phyloP scores from a whole-genome alignment of 2,888 invertebrate species.

The Sclerodermus sp. region DNA sequence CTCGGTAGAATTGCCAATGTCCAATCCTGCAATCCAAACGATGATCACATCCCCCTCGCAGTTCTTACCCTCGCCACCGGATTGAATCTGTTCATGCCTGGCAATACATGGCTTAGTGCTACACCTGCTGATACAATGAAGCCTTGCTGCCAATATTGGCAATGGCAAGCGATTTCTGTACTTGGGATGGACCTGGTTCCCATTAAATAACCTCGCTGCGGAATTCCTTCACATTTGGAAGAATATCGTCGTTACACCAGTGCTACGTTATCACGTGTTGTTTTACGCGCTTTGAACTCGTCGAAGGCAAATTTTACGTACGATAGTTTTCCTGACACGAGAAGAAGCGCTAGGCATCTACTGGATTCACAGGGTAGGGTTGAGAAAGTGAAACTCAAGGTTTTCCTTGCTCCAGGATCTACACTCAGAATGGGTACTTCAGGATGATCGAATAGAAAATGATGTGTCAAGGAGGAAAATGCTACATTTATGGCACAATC shows the following conservation, averaged over 20 bases:
- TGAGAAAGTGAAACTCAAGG: constrained; percentile 44
- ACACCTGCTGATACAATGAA: constrained; percentile 29
- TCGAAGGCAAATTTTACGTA: too few relatives aligned
- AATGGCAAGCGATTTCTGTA: constrained; percentile 50
- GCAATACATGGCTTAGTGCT: constrained; percentile 12
- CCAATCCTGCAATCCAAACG: constrained; percentile 52
- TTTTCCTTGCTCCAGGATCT: constrained; percentile 47
- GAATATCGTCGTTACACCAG: too few relatives aligned
- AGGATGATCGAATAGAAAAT: constrained; percentile 64
- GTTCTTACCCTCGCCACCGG: constrained; percentile 28
- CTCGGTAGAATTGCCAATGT: constrained; percentile 38
- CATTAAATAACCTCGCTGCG: constrained; percentile 45
- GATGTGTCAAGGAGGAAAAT: constrained; percentile 60
- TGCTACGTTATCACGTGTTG: too few relatives aligned
- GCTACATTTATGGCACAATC: constrained; percentile 62
- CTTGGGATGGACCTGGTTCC: constrained; percentile 45
- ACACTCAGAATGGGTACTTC: constrained; percentile 55
- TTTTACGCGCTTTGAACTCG: too few relatives aligned
- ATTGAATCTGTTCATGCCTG: constrained; percentile 21
- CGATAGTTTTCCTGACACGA: constrained; percentile 52
- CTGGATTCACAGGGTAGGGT: constrained; percentile 44
- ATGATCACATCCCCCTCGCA: constrained; percentile 44
- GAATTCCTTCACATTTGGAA: constrained; percentile 33
- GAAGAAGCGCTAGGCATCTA: constrained; percentile 47
- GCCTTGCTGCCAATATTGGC: constrained; percentile 46